Conservation (phyloP, 2,888 invertebrate genomes). For the Limnephilus marmoratus region DNA sequence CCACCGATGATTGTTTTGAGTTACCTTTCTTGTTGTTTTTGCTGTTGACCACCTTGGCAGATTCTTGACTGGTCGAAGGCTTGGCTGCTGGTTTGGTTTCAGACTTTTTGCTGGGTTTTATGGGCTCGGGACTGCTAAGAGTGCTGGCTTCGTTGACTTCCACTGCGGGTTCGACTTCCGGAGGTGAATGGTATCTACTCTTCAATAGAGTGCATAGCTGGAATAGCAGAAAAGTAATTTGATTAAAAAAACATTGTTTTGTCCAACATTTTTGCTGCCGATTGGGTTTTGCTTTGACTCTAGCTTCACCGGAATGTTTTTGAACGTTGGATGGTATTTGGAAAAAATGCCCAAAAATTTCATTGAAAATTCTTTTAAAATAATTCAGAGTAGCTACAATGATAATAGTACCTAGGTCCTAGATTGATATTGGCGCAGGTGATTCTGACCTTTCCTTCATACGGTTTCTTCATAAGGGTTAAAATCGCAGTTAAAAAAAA, state of each 20-base stretch:
- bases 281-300: too few relatives aligned
- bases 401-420: too few relatives aligned
- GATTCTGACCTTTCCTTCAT: too few relatives aligned
- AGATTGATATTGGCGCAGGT: too few relatives aligned
- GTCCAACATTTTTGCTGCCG: neutral
- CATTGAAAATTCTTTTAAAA: too few relatives aligned
- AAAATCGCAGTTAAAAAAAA: too few relatives aligned
- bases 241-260: neutral
- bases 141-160: constrained; percentile 71
- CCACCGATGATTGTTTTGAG: constrained; percentile 57
- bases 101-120: constrained; percentile 9
- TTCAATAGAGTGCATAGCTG: constrained; percentile 59
- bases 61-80: neutral
- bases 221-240: constrained; percentile 14
- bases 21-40: constrained; percentile 35
- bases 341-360: too few relatives aligned
- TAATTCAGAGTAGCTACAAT: too few relatives aligned
- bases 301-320: too few relatives aligned
- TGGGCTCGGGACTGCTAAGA: constrained; percentile 5
- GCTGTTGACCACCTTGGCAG: neutral
- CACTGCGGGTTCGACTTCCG: constrained; percentile 70
- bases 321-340: too few relatives aligned
- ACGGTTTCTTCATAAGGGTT: too few relatives aligned
- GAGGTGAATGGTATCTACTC: constrained; percentile 51
- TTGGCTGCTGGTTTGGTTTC: neutral